Evolutionary conservation across 2,888 invertebrate genomes (phyloP), one percentile per base, ranked within the genome.

Genomic region (Lepidocyrtinus sp.): DNA sequence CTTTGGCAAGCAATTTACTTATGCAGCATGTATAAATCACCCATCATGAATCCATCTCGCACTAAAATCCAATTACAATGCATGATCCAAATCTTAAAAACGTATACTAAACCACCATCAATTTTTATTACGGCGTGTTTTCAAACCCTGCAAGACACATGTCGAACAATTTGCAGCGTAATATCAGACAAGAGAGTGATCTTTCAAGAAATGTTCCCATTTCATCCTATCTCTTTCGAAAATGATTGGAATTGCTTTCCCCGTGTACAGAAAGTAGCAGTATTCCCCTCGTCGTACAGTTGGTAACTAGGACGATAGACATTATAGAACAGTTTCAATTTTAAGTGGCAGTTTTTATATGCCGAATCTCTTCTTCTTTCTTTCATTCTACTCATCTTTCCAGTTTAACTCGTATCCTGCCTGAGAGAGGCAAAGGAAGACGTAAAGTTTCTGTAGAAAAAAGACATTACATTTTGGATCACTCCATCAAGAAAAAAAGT

Each of bases 381-480:
- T 15, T n/a, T 50, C 50, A 50, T 50, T 12, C 50, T 50, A 7
- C 17, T 50, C 50, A n/a, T n/a, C n/a, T n/a, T n/a, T n/a, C n/a
- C n/a, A n/a, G n/a, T n/a, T n/a, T n/a, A n/a, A n/a, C n/a, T n/a
- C n/a, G n/a, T n/a, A n/a, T n/a, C n/a, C n/a, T n/a, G n/a, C n/a
- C n/a, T n/a, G n/a, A n/a, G 50, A n/a, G 50, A 50, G 50, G 50
- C 36, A 50, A 50, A 2, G 50, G n/a, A 36, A 36, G 36, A 36
- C 5, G 50, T 50, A 50, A 50, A n/a, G 15, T 17, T 50, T 50
- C n/a, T 50, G 50, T 50, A 50, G 50, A 50, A 50, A n/a, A 36
- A 50, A 50, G 50, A 50, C 50, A 50, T 50, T 50, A 50, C 50
- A 50, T 50, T 50, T 50, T n/a, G n/a, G 50, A 50, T 50, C 50